Percentiles rank a stretch among this genome's conserved stretches.
Conservation (phyloP, 2,888 invertebrate genomes). For the Pristionchus mayeri region DNA sequence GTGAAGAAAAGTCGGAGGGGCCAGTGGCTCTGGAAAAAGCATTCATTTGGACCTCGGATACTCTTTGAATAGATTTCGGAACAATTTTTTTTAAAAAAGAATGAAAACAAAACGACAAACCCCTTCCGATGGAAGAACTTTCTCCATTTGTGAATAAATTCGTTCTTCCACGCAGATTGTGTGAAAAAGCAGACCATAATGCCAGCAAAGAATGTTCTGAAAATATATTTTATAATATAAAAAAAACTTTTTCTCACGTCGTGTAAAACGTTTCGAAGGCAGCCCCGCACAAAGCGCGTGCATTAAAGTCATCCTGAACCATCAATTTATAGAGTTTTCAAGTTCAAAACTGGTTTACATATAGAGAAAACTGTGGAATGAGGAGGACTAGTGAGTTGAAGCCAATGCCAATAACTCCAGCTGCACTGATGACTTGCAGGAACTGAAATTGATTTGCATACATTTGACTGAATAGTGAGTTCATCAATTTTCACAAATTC, state of each 20-base stretch:
- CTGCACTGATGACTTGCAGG: background rate
- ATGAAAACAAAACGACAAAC: too few relatives aligned
- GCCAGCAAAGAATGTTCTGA: background rate
- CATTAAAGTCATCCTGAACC: background rate
- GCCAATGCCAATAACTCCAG: background rate
- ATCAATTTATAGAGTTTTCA: too few relatives aligned
- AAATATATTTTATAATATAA: background rate
- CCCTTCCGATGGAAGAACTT: too few relatives aligned
- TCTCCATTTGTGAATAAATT: background rate
- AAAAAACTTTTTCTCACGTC: background rate
- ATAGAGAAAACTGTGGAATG: background rate
- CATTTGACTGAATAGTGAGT: too few relatives aligned
- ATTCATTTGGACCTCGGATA: too few relatives aligned
- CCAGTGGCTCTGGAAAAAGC: too few relatives aligned
- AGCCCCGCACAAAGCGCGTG: background rate
- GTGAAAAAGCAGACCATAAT: background rate
- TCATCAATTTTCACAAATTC: too few relatives aligned
- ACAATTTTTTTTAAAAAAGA: too few relatives aligned
- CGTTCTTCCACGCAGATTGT: background rate
- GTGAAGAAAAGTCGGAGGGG: too few relatives aligned
- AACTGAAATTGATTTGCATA: too few relatives aligned
- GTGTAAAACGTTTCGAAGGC: background rate
- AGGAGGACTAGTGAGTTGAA: background rate
- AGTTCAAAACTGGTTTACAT: too few relatives aligned
- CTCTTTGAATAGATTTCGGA: too few relatives aligned